Evolutionary conservation across 2,888 invertebrate genomes (phyloP).

Genomic region (Cyaniris semiargus): DNA sequence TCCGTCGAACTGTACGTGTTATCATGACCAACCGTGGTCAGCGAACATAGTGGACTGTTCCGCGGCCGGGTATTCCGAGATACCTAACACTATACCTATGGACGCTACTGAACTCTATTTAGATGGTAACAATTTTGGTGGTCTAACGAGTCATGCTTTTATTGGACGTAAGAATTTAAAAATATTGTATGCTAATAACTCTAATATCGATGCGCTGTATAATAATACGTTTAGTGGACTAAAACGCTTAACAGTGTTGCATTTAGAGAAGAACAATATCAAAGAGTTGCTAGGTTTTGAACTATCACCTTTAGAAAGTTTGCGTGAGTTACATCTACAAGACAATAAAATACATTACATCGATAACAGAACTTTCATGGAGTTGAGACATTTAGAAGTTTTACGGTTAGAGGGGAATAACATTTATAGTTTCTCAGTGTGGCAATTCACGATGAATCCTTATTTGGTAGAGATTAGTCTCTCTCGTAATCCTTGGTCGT

Average conservation of each 20-base stretch:
- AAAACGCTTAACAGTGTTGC: slow-evolving; percentile 87
- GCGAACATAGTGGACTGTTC: slow-evolving; percentile 96
- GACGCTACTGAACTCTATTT: slow-evolving; percentile 97
- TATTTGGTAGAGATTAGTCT: slow-evolving; percentile 93
- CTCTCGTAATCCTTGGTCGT: slow-evolving; percentile 93
- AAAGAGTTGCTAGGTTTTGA: slow-evolving; percentile 90
- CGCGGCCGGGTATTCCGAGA: slow-evolving; percentile 87
- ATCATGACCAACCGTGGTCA: slow-evolving; percentile 96
- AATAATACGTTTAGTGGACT: slow-evolving; percentile 96
- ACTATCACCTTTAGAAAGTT: slow-evolving; percentile 88
- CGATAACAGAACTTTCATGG: slow-evolving; percentile 91
- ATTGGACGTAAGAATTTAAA: slow-evolving; percentile 94
- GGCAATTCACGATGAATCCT: slow-evolving; percentile 91
- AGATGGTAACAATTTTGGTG: slow-evolving; percentile 94
- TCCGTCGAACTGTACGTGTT: slow-evolving; percentile 95
- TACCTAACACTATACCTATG: slow-evolving; percentile 95
- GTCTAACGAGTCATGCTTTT: slow-evolving; percentile 93
- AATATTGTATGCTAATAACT: slow-evolving; percentile 93
- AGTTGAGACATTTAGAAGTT: slow-evolving; percentile 90
- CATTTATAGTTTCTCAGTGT: slow-evolving; percentile 89
- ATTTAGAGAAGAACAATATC: slow-evolving; percentile 93
- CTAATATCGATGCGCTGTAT: slow-evolving; percentile 90
- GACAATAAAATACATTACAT: slow-evolving; percentile 91
- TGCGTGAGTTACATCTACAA: slow-evolving; percentile 92
- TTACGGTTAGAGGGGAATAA: slow-evolving; percentile 92